Conservation (phyloP, 2,113 vertebrate species). For the Cynocephalus volans region DNA sequence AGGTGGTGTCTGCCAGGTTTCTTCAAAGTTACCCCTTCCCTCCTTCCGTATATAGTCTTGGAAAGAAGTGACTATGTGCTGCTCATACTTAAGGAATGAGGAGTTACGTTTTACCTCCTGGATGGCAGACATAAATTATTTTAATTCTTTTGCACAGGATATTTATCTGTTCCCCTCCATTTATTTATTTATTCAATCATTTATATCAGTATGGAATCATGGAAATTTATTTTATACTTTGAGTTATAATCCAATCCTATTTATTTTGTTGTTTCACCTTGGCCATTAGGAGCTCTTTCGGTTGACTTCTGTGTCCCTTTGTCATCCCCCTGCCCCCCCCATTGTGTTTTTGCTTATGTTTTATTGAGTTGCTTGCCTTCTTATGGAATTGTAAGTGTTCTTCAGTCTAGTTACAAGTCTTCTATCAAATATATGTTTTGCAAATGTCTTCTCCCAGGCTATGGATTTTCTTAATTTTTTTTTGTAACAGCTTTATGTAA, state of each 20-base stretch:
- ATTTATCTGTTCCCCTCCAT: not conserved
- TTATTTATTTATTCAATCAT: not conserved
- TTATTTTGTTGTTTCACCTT: not conserved
- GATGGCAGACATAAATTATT: not conserved
- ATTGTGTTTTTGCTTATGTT: not conserved
- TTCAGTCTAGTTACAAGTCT: not conserved
- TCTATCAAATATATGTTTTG: not conserved
- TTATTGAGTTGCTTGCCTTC: not conserved
- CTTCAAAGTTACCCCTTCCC: not conserved
- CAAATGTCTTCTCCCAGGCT: slow-evolving; percentile 9
- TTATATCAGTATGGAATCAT: not conserved
- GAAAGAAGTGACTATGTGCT: not conserved
- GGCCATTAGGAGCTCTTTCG: not conserved
- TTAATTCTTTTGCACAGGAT: not conserved
- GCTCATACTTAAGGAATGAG: not conserved
- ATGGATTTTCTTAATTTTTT: not conserved
- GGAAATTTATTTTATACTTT: not conserved
- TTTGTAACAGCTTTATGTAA: not conserved
- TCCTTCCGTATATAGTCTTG: too few species aligned
- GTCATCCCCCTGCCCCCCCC: not conserved
- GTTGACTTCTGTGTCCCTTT: not conserved
- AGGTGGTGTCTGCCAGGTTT: not conserved
- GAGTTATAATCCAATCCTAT: not conserved
- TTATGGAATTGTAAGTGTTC: not conserved
- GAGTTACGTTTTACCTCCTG: not conserved